Conservation (phyloP, 2,797 vertebrate genomes). For the Chloroceryle amazona region DNA sequence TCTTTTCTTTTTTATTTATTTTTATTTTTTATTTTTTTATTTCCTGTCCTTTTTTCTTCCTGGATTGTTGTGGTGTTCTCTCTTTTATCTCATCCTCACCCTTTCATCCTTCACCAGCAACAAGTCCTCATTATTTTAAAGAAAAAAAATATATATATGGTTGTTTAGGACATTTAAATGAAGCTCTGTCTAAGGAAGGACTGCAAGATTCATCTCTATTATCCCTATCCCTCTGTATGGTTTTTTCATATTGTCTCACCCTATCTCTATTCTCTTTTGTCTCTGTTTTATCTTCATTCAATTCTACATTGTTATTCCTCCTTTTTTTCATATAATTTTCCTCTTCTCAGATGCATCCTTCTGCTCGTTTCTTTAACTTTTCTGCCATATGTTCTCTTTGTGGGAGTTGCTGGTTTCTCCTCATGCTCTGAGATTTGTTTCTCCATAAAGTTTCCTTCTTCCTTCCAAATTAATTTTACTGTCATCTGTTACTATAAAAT, state of each 20-base stretch:
- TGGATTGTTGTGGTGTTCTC: not conserved
- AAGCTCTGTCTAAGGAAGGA: not conserved
- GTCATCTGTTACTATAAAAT: slow-evolving; percentile 42
- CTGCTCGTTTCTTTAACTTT: not conserved
- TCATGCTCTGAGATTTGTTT: not conserved
- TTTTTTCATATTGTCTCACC: not conserved
- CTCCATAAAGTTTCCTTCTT: not conserved
- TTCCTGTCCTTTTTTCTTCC: not conserved
- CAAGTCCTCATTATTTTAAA: not conserved
- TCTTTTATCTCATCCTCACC: not conserved
- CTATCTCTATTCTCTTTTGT: not conserved
- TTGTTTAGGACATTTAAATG: not conserved
- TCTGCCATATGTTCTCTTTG: not conserved
- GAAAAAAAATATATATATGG: not conserved
- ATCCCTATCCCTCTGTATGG: not conserved
- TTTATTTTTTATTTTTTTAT: not conserved
- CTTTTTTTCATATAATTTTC: not conserved
- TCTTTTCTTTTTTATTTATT: not conserved
- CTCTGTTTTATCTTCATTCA: not conserved
- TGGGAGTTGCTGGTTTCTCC: not conserved
- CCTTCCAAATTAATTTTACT: slow-evolving; percentile 13
- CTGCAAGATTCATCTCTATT: not conserved
- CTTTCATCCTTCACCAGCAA: not conserved
- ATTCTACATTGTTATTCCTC: not conserved
- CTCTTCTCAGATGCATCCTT: not conserved